phyloP scores from a whole-genome alignment of 2,888 invertebrate species.

The Calephelis perditalis region DNA sequence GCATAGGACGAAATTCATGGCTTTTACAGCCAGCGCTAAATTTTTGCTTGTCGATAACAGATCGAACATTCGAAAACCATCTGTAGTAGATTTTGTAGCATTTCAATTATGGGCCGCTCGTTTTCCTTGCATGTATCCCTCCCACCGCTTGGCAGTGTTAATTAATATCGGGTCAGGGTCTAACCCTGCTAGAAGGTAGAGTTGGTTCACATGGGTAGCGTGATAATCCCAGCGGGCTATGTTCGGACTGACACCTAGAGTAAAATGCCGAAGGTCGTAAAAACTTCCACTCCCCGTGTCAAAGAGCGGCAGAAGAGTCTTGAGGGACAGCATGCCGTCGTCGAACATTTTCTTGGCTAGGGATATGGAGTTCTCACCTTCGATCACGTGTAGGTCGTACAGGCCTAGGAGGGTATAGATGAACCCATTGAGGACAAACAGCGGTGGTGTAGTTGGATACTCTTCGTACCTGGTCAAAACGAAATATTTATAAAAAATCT shows the following conservation, averaged over 20 bases:
- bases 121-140: conserved; percentile 97
- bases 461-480: conserved; percentile 90
- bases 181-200: conserved; percentile 91
- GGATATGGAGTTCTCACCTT: conserved; percentile 82
- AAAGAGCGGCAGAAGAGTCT: conserved; percentile 91
- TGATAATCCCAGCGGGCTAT: conserved; percentile 99
- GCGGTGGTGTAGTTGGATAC: conserved; percentile 96
- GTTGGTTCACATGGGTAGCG: conserved; percentile 97
- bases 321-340: conserved; percentile 92
- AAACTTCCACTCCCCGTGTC: conserved; percentile 97
- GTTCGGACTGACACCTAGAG: conserved; percentile 93
- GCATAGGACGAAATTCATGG: conserved; percentile 92
- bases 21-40: conserved; percentile 98
- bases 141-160: conserved; percentile 94
- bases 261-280: conserved; percentile 97
- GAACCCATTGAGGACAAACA: conserved; percentile 98
- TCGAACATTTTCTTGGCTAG: conserved; percentile 87
- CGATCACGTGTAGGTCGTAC: conserved; percentile 93
- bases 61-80: conserved; percentile 4
- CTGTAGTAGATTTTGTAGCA: background rate
- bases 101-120: conserved; percentile 93
- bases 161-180: conserved; percentile 89
- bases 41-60: background rate
- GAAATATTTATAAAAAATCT: background rate
- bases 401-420: conserved; percentile 97